Base-by-base conservation (phyloP, 2,113 vertebrate genomes). In the Eclectus roratus region DNA sequence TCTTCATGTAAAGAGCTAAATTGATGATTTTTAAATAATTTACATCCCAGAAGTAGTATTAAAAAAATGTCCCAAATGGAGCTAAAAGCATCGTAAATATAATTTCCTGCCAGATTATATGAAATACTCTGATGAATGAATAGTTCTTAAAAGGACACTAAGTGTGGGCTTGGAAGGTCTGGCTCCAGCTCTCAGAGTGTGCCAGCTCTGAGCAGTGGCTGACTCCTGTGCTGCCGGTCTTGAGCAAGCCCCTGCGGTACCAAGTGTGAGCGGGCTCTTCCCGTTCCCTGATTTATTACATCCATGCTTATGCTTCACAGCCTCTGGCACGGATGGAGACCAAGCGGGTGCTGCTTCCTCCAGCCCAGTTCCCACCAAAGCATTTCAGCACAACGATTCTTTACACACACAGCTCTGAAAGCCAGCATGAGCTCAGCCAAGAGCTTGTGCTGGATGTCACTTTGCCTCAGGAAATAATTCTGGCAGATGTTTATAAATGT, bases 61-160 rank as follows among this genome's bases (percentile, higher is more conserved):
- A 17, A 94, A 94, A 98, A 96, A 96, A 95, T 70, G 96, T 96
- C 97, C 94, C 47, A 78, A 96, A 96, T 81, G 85, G 96, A 96
- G 92, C 93, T 98, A 98, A 98, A 98, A 98, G 97, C 98, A 84
- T 97, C 93, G 33, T 97, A 98, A 98, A 97, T 98, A 97, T 97
- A 37, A 86, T 88, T 89, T 83, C 44, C 41, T 79, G 91, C 85
- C 96, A 85, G 85, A 73, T 82, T 72, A 76, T 66, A 84, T 84
- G 53, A 92, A 96, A 96, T 49, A 52, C 61, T 79, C 81, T 63
- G 71, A 96, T 74, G 91, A 94, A 89, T 85, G 90, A 88, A 50
- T 17, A 80, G 86, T 70, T 94, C 88, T 88, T 96, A 81, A 92
- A 93, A 94, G 96, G 87, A 91, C 92, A 85, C 89, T 82, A 83